Base-by-base conservation (phyloP, 2,888 invertebrate species). In the Pheosia gnoma region DNA sequence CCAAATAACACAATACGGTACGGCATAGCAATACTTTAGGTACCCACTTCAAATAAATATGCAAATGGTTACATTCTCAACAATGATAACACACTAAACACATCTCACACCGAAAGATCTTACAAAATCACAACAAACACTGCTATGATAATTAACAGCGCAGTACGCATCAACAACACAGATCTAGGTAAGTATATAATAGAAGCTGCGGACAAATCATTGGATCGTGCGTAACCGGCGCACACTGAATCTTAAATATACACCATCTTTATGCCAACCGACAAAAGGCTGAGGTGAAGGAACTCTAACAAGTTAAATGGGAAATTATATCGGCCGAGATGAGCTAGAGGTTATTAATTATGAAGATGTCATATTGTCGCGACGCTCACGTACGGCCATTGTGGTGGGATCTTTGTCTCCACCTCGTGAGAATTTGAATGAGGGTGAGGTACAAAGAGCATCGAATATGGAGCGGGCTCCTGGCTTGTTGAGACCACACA, bases 271-370 rank as follows among this genome's bases (percentile, higher is more conserved):
- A 88, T 88, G 82, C 75, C 70, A 70, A 64, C 85, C 85, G 85
- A 93, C 93, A 93, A 92, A 87, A 88, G 89, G 65, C 74, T 60
- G 84, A 88, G 91, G 91, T 92, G 84, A 91, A 91, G 87, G 89
- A 92, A 89, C 93, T 89, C 82, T 61, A 67, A 76, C 75, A 82
- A 90, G 91, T 92, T 93, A 91, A 91, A 93, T 92, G 91, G 71
- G 87, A 91, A 91, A 93, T 93, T 90, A 91, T 93, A 93, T 93
- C 89, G 88, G 88, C 84, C 79, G 83, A 88, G 90, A 93, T 92
- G 90, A 90, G 85, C 86, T 88, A 85, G 86, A 88, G 89, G 93
- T 90, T 92, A 93, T 93, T 93, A 93, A 93, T 93, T 93, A 93
- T 91, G 88, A 87, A 90, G 90, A 84, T 89, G 93, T 90, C 93